Conservation (phyloP, 2,113 vertebrate species). For the Nycticebus coucang region DNA sequence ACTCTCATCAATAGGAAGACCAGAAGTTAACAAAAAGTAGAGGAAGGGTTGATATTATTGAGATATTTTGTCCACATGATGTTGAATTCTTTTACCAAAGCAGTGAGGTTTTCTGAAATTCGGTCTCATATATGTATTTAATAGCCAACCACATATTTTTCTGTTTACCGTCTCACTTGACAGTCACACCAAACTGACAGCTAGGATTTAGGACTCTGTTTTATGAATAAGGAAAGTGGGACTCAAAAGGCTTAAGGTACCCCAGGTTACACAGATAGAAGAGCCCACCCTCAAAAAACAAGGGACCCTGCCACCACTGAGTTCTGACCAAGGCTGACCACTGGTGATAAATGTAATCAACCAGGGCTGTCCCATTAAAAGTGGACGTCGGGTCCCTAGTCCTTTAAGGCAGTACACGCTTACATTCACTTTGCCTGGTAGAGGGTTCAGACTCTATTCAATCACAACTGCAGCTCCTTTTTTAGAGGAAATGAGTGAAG, state of each 20-base stretch:
- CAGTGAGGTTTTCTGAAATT: neutral
- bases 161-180: neutral
- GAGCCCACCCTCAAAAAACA: neutral
- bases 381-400: neutral
- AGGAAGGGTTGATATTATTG: neutral
- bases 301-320: neutral
- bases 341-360: neutral
- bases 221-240: neutral
- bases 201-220: neutral
- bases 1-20: neutral
- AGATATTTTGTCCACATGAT: neutral
- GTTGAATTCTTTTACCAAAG: neutral
- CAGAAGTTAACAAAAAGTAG: neutral
- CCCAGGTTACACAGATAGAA: neutral
- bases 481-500: neutral
- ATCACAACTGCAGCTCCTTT: neutral
- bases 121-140: neutral
- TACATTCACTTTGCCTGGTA: neutral
- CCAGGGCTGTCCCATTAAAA: neutral
- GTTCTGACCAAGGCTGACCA: neutral
- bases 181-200: neutral
- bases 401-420: rapidly evolving
- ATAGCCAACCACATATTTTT: neutral
- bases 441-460: neutral
- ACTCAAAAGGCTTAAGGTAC: neutral